Conservation (phyloP, 1,140 invertebrate genomes). For the Euwallacea similis region DNA sequence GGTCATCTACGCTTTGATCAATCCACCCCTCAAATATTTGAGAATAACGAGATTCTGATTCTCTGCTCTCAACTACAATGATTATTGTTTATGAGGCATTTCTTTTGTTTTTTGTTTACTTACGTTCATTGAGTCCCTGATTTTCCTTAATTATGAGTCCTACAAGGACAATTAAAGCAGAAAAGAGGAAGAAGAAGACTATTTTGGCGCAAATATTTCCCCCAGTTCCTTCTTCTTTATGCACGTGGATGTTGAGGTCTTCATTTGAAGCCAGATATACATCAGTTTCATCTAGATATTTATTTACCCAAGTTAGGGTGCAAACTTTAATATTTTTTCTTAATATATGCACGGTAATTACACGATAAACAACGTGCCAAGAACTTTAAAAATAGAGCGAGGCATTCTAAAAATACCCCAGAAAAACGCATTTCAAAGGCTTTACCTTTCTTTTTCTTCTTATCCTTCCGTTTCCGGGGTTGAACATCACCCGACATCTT, state of each 20-base stretch:
- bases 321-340: too few species aligned
- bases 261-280: constrained; percentile 53
- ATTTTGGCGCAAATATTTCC: constrained; percentile 82
- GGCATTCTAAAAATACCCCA: constrained; percentile 41
- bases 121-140: constrained; percentile 74
- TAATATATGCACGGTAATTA: constrained; percentile 6
- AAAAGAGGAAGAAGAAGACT: constrained; percentile 74
- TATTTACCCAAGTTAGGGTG: too few species aligned
- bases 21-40: constrained; percentile 76
- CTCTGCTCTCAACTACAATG: constrained; percentile 68
- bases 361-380: constrained; percentile 21
- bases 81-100: not conserved
- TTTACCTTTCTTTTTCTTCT: constrained; percentile 70
- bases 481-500: constrained; percentile 74
- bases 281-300: constrained; percentile 42
- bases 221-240: constrained; percentile 72
- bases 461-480: constrained; percentile 71
- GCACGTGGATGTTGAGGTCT: constrained; percentile 72
- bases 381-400: constrained; percentile 33
- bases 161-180: constrained; percentile 68
- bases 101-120: constrained; percentile 52
- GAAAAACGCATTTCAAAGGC: constrained; percentile 11
- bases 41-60: constrained; percentile 71
- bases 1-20: constrained; percentile 61
- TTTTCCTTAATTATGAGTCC: constrained; percentile 78